A percentile compares a stretch with the other conserved stretches of the same genome.
These are phyloP conservation scores for Melinaea menophilus DNA, from an alignment of 2,888 invertebrate species.

Conservation along the genomic window DNA sequence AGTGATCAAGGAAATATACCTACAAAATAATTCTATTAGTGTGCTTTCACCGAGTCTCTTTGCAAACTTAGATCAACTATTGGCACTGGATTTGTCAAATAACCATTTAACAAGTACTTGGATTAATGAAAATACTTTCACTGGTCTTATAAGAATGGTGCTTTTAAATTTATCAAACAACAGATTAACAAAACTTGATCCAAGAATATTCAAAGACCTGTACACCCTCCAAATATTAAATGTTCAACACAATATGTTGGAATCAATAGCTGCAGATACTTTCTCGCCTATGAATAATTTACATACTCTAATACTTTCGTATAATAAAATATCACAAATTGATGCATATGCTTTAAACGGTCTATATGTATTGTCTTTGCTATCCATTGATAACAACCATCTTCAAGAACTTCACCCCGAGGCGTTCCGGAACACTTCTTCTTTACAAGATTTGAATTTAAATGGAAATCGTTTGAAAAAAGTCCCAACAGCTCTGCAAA, in stretches of 20 bases:
- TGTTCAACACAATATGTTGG: conserved; percentile 89
- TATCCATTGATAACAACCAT: conserved; percentile 91
- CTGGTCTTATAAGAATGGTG: conserved; percentile 92
- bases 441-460: conserved; percentile 92
- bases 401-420: conserved; percentile 90
- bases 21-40: conserved; percentile 94
- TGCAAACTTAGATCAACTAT: conserved; percentile 88
- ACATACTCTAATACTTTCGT: conserved; percentile 91
- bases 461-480: conserved; percentile 90
- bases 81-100: conserved; percentile 89
- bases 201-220: conserved; percentile 89
- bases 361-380: conserved; percentile 88
- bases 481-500: conserved; percentile 88
- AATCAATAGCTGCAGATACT: conserved; percentile 90
- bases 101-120: conserved; percentile 92
- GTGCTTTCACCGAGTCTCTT: conserved; percentile 91
- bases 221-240: conserved; percentile 92
- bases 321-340: conserved; percentile 90
- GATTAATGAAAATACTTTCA: conserved; percentile 91
- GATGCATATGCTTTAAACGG: conserved; percentile 93
- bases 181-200: conserved; percentile 87
- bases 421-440: conserved; percentile 93
- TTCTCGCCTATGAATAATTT: conserved; percentile 95
- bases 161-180: conserved; percentile 92
- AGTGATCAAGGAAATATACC: conserved; percentile 90